phyloP scores from a whole-genome alignment of 2,113 vertebrate species.

The Solenodon paradoxus region DNA sequence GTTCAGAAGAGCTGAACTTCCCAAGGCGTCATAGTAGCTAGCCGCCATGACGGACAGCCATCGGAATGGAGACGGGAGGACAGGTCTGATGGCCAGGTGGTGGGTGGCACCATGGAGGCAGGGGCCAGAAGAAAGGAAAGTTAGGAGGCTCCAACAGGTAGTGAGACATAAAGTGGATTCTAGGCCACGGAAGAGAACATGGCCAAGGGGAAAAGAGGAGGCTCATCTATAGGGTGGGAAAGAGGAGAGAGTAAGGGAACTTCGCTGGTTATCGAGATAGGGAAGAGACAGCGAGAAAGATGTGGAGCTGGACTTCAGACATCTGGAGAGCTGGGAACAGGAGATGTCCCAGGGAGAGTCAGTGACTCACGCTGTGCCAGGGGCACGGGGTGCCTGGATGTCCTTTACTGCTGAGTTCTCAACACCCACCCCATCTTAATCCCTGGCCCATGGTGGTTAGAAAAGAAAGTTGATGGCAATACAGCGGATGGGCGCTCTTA shows the following conservation, averaged over 20 bases:
- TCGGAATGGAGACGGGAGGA: rapidly evolving
- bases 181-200: background rate
- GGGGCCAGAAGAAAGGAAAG: background rate
- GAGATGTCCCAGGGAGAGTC: background rate
- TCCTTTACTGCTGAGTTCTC: background rate
- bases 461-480: background rate
- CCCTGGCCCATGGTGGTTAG: background rate
- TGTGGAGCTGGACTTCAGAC: background rate
- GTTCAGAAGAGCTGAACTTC: background rate
- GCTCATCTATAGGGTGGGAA: background rate
- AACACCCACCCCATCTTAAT: background rate
- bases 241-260: background rate
- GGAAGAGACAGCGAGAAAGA: too few species aligned
- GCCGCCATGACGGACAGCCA: background rate
- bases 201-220: background rate
- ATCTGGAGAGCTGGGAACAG: background rate
- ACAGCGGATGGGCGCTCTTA: too few species aligned
- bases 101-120: background rate
- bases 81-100: background rate
- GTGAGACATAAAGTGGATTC: background rate
- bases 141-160: background rate
- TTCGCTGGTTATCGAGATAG: background rate
- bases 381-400: background rate
- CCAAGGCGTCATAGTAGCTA: background rate
- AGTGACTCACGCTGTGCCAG: background rate